Evolutionary conservation across 2,113 vertebrate genomes (phyloP), one percentile per base, ranked within the genome.

Genomic region (Pyxicephalus adspersus): DNA sequence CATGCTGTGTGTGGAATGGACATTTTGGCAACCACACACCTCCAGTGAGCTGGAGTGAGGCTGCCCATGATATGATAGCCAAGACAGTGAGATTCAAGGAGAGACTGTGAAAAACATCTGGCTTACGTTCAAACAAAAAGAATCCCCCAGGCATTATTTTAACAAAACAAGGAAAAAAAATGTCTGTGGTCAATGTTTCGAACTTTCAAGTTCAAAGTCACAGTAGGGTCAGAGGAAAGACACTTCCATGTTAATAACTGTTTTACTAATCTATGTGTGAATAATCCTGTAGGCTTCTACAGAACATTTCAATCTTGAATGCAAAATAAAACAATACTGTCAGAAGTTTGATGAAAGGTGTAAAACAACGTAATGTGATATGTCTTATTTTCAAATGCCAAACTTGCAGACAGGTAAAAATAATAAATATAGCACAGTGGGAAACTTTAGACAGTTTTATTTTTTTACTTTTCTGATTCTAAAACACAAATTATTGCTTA

Each of bases 101-200:
- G 71, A 81, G 64, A 82, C 80, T 82, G 80, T 66, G 63, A 82
- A 75, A 81, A 81, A 60, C 79, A 82, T 82, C 80, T 75, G 80
- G 80, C 70, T 75, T 66, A 29, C 60, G 80, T 75, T 82, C 70
- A 82, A 64, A 82, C 70, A 82, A 82, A 75, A 81, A 82, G 55
- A 74, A 82, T 74, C 68, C 80, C 80, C 50, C 22, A 58, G 61
- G 70, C 71, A 66, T 74, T 66, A 82, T 75, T 82, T 66, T 79
- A 68, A 70, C 77, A 79, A 79, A 79, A 68, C 63, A 81, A 31
- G 5, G 22, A 75, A 54, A 74, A 64, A 81, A 63, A 57, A 22
- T 28, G 38, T 75, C 51, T 65, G 75, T 58, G 29, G 13, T 75
- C 60, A 58, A 58, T 82, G 28, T 82, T 75, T 82, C n/a, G 17